Percentiles rank a stretch among this genome's conserved stretches.
Evolutionary conservation across 2,797 vertebrate species (phyloP).

Genomic region (Gallinago stenura): DNA sequence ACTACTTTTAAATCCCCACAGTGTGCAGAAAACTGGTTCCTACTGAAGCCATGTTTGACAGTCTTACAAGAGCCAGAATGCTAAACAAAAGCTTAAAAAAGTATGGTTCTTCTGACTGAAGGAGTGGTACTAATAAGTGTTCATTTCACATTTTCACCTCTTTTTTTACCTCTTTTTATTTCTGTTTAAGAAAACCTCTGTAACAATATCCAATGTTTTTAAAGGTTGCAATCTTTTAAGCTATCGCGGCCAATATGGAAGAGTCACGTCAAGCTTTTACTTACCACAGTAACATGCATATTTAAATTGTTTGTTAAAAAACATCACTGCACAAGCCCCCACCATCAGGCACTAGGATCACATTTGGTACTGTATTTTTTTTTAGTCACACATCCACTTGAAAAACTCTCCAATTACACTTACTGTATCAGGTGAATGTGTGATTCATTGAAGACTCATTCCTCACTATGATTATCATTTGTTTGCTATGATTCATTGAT

Average conservation of each 20-base stretch:
- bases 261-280: neutral
- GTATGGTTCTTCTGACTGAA: neutral
- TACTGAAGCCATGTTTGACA: neutral
- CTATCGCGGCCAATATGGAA: neutral
- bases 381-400: neutral
- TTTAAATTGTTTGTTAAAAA: neutral
- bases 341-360: neutral
- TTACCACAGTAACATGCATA: neutral
- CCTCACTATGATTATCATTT: neutral
- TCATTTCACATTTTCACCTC: neutral
- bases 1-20: neutral
- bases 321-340: neutral
- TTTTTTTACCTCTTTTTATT: neutral
- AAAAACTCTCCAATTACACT: neutral
- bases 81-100: neutral
- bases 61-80: neutral
- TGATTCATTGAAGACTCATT: neutral
- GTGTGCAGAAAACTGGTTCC: neutral
- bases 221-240: neutral
- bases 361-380: neutral
- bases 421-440: too few species aligned
- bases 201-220: neutral
- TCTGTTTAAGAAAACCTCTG: neutral
- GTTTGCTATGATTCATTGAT: neutral
- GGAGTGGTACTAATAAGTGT: neutral